Conservation (phyloP, 2,113 vertebrate species). For the Campylorhamphus procurvoides region DNA sequence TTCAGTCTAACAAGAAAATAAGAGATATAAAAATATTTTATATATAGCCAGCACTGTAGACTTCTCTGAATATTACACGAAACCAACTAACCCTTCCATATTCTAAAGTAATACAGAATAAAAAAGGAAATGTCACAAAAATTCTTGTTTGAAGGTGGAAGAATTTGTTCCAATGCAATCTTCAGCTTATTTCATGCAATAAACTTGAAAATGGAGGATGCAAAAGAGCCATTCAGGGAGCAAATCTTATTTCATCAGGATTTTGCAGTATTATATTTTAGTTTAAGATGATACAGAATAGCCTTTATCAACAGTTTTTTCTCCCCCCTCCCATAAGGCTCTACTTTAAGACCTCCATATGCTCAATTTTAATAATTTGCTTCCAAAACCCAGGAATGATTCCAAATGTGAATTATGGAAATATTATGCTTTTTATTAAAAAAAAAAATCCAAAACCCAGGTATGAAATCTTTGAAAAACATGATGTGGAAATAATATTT, state of each 20-base stretch:
- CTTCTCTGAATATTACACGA: not conserved
- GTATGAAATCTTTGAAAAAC: slow-evolving; percentile 58
- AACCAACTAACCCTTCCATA: not conserved
- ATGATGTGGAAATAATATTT: not conserved
- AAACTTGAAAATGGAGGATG: slow-evolving; percentile 1
- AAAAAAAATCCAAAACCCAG: slow-evolving; percentile 65
- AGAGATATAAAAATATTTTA: not conserved
- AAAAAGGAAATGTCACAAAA: not conserved
- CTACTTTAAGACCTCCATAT: slow-evolving; percentile 83
- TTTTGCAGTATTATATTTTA: slow-evolving; percentile 65
- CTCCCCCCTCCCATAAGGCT: slow-evolving; percentile 65
- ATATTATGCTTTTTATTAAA: slow-evolving; percentile 71
- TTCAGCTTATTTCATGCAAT: not conserved
- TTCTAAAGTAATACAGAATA: not conserved
- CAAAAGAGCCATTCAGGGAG: not conserved
- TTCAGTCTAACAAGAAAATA: not conserved
- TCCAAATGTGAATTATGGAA: slow-evolving; percentile 77
- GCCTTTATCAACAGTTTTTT: slow-evolving; percentile 62
- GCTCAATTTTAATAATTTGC: slow-evolving; percentile 79
- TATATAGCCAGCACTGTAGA: not conserved
- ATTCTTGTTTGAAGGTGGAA: not conserved
- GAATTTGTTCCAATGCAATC: not conserved
- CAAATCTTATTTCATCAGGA: slow-evolving; percentile 14
- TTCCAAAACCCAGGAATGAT: slow-evolving; percentile 74
- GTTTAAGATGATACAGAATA: slow-evolving; percentile 68